Conservation (phyloP, 2,113 vertebrate species). For the Pampusana beccarii region DNA sequence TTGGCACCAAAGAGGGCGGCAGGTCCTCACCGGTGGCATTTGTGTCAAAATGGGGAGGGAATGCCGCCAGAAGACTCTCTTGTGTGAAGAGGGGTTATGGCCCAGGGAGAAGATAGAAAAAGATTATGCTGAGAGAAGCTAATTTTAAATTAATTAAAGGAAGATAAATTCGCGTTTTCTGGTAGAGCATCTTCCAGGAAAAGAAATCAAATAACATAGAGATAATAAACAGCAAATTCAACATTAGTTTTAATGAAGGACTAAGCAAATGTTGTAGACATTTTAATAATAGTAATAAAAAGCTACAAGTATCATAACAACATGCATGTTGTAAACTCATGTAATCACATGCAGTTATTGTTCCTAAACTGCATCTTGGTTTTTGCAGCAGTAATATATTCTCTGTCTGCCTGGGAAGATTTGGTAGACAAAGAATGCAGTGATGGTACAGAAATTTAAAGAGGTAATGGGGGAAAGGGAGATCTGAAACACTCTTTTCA, state of each 20-base stretch:
- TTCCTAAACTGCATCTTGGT: not conserved
- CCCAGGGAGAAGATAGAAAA: not conserved
- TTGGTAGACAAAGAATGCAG: not conserved
- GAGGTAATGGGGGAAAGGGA: not conserved
- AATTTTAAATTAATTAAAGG: not conserved
- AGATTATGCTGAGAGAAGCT: not conserved
- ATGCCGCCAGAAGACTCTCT: not conserved
- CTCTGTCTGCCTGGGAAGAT: slow-evolving; percentile 39
- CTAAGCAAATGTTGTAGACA: not conserved
- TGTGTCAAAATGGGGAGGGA: not conserved
- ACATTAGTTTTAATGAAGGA: not conserved
- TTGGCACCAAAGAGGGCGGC: not conserved
- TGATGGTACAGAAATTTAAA: not conserved
- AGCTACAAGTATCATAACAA: not conserved
- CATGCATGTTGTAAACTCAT: not conserved
- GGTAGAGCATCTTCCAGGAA: not conserved
- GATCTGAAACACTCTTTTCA: slow-evolving; percentile 23
- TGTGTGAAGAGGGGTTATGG: not conserved
- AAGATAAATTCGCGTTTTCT: not conserved
- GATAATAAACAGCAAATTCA: not conserved
- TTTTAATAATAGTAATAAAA: not conserved
- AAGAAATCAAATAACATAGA: not conserved
- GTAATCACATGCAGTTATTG: not conserved
- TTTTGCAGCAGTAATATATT: slow-evolving; percentile 7
- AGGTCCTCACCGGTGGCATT: not conserved